Percentiles rank a stretch among this genome's conserved stretches.
Conservation (phyloP, 2,113 vertebrate species). For the Sturnus vulgaris region DNA sequence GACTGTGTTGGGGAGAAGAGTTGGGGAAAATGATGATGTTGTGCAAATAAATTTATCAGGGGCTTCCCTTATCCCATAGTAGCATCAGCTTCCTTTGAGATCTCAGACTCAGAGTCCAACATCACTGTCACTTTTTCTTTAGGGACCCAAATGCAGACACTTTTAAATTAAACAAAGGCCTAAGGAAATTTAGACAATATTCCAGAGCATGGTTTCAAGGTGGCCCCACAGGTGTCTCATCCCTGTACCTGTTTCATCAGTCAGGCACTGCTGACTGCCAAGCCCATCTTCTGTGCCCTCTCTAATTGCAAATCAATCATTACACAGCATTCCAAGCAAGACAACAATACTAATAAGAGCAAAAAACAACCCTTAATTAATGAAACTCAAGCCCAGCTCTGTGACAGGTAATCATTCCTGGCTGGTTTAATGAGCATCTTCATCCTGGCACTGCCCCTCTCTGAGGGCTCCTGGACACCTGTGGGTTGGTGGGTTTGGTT, state of each 20-base stretch:
- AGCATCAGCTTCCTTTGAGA: not conserved
- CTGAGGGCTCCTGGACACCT: not conserved
- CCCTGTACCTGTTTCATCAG: not conserved
- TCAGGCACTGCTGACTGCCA: not conserved
- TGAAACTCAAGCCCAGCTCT: not conserved
- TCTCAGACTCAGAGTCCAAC: not conserved
- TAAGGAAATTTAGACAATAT: not conserved
- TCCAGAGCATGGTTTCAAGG: not conserved
- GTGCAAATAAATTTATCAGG: not conserved
- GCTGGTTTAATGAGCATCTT: not conserved
- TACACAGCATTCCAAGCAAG: not conserved
- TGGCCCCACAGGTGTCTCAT: not conserved
- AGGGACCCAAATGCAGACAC: not conserved
- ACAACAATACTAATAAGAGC: not conserved
- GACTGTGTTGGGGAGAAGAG: not conserved
- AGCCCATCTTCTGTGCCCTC: not conserved
- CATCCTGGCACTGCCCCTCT: not conserved
- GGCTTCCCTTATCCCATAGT: too few species aligned
- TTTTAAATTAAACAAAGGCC: not conserved
- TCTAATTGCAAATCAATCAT: slow-evolving; percentile 13
- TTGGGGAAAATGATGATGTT: not conserved
- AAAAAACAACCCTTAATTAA: not conserved
- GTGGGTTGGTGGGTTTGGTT: fast-evolving
- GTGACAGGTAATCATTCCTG: not conserved
- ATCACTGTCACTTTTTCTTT: too few species aligned